Conservation (phyloP, 2,797 vertebrate species). For the Allobates femoralis region DNA sequence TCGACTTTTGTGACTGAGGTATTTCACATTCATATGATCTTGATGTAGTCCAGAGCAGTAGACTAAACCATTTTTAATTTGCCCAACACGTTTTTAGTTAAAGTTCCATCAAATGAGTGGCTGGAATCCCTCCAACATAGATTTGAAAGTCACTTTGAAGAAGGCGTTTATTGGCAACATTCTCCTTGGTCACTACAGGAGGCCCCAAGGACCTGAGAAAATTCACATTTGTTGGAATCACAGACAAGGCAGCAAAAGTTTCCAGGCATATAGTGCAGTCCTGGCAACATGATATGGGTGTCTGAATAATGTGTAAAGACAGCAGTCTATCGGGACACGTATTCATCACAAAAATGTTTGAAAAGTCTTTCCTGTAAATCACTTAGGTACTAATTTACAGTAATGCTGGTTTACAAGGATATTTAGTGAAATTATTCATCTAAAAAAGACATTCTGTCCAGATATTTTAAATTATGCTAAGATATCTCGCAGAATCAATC, state of each 20-base stretch:
- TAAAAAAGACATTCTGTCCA: neutral
- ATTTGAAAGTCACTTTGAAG: constrained; percentile 76
- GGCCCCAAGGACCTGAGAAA: constrained; percentile 73
- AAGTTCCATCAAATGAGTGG: constrained; percentile 73
- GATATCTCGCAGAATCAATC: neutral
- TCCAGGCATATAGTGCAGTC: constrained; percentile 39
- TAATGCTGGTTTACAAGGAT: constrained; percentile 29
- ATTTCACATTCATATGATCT: constrained; percentile 78
- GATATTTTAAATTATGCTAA: neutral
- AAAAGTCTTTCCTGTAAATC: constrained; percentile 40
- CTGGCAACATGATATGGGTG: constrained; percentile 56
- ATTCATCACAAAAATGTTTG: constrained; percentile 33
- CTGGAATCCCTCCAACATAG: constrained; percentile 71
- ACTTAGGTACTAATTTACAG: constrained; percentile 38
- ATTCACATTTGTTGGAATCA: constrained; percentile 74
- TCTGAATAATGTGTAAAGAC: constrained; percentile 39
- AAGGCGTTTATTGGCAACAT: constrained; percentile 79
- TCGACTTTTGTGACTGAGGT: constrained; percentile 75
- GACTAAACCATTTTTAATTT: constrained; percentile 86
- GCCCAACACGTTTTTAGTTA: constrained; percentile 83
- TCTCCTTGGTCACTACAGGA: constrained; percentile 77
- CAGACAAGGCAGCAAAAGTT: constrained; percentile 60
- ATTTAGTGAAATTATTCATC: constrained; percentile 8
- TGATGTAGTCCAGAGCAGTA: constrained; percentile 81
- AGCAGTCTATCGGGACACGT: constrained; percentile 27